These are phyloP conservation scores for Pseudomyrmex pallidus DNA, from an alignment of 1,140 invertebrate species.

Conservation along the genomic window DNA sequence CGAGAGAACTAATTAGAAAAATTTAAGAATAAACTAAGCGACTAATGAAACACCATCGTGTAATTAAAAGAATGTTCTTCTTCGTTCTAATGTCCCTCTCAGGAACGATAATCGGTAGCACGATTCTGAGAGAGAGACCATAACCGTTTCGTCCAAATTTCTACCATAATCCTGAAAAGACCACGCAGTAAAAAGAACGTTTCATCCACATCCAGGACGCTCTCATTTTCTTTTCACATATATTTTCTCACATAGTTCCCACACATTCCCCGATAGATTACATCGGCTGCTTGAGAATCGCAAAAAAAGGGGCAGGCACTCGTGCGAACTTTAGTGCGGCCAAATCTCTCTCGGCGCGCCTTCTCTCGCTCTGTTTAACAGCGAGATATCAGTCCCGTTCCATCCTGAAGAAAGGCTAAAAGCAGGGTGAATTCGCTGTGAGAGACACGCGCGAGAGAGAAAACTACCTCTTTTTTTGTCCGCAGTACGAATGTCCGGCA, in stretches of 20 bases:
- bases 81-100: too few species aligned
- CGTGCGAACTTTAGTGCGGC: constrained; percentile 50
- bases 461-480: constrained; percentile 18
- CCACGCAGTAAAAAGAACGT: constrained; percentile 39
- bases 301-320: constrained; percentile 46
- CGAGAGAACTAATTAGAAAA: too few species aligned
- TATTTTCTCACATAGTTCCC: constrained; percentile 55
- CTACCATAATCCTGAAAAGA: constrained; percentile 41
- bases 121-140: background rate
- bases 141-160: constrained; percentile 44
- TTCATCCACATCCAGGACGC: constrained; percentile 22
- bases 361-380: constrained; percentile 60
- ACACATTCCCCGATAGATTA: constrained; percentile 55
- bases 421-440: constrained; percentile 21
- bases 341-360: constrained; percentile 50
- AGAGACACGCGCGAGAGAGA: background rate
- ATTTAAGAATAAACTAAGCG: too few species aligned
- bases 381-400: constrained; percentile 59
- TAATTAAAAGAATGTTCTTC: background rate
- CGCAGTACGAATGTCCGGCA: constrained; percentile 3
- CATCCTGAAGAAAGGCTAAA: background rate
- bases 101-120: constrained; percentile 14
- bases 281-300: constrained; percentile 49
- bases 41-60: too few species aligned
- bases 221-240: constrained; percentile 59